A percentile compares a stretch with the other conserved stretches of the same genome.
These are phyloP conservation scores for Hippasteria phrygiana DNA, from an alignment of 53 echinoderm and acorn worm species.

Conservation along the genomic window DNA sequence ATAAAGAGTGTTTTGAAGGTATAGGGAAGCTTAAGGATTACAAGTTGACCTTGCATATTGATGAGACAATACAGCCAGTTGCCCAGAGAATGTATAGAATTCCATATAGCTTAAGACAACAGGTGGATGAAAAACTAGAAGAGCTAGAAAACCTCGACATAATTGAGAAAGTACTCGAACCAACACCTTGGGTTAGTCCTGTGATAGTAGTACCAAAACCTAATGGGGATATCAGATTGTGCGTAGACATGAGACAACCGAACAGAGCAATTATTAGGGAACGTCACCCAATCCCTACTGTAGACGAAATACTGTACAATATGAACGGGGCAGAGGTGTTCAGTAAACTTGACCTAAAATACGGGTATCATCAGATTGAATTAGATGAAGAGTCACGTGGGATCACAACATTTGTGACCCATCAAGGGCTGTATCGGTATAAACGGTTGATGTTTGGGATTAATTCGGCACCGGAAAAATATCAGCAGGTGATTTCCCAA, in stretches of 20 bases:
- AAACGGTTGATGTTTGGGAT: constrained; percentile 78
- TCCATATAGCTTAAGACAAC: constrained; percentile 34
- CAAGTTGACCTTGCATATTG: constrained; percentile 61
- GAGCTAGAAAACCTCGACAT: constrained; percentile 66
- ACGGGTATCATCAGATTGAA: constrained; percentile 76
- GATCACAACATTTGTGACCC: constrained; percentile 76
- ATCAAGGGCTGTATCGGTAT: constrained; percentile 65
- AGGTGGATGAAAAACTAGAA: constrained; percentile 58
- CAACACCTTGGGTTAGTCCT: constrained; percentile 72
- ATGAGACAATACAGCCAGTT: constrained; percentile 44
- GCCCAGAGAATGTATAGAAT: constrained; percentile 67
- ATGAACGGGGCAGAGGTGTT: constrained; percentile 67
- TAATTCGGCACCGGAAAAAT: constrained; percentile 73
- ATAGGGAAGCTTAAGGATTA: constrained; percentile 71
- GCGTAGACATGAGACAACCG: constrained; percentile 76
- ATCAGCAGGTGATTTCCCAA: constrained; percentile 68
- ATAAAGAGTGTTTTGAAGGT: constrained; percentile 57
- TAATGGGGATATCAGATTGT: constrained; percentile 57
- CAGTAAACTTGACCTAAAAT: constrained; percentile 73
- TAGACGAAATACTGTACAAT: constrained; percentile 69
- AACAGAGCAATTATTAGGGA: constrained; percentile 70
- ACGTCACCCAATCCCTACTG: constrained; percentile 69
- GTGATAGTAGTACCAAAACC: constrained; percentile 69
- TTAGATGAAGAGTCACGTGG: constrained; percentile 67
- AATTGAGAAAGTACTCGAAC: constrained; percentile 65